Evolutionary conservation across 2,797 vertebrate species (phyloP), one percentile per base, ranked within the genome.

Genomic region (Delichon dasypus): DNA sequence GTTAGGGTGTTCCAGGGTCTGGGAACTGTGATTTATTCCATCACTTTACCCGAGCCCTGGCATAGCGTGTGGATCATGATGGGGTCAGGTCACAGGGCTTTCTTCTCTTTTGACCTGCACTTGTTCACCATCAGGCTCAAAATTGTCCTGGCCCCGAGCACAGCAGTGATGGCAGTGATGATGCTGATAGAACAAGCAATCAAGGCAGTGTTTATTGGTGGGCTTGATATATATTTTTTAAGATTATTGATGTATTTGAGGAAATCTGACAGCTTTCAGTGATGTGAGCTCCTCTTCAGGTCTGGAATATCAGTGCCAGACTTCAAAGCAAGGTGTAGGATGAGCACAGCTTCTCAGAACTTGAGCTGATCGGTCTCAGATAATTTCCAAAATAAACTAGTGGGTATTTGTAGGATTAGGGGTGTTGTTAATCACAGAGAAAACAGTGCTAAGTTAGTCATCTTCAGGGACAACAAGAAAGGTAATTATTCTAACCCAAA

Each of bases 1-100:
- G 4, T 85, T 71, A 78, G 79, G 79, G 55, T 81, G 85, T 91
- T 94, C 89, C 93, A 94, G 89, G 45, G 13, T 45, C 83, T 88
- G 71, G 32, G 87, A 94, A 48, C 54, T 16, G 32, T 32, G 73
- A 93, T 95, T 95, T 92, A 92, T 94, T 85, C 76, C 73, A 38
- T 40, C 27, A 2, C 7, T 60, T 92, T 85, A 79, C 88, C 61
- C 19, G 0, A 88, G 64, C 57, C 29, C 30, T 83, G 26, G 73
- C 85, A 68, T 61, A 29, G 57, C 47, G 6, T 20, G 60, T 26
- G n/a, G 68, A 57, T 78, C 26, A 15, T 1, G 14, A 25, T 62
- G 51, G 32, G 57, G 87, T 74, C 83, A 73, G 80, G 30, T 58
- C 70, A 51, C 76, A 64, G 17, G 30, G 78, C 14, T 55, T 15